Evolutionary conservation across 2,113 vertebrate species (phyloP).

Genomic region (Blennius ocellaris): DNA sequence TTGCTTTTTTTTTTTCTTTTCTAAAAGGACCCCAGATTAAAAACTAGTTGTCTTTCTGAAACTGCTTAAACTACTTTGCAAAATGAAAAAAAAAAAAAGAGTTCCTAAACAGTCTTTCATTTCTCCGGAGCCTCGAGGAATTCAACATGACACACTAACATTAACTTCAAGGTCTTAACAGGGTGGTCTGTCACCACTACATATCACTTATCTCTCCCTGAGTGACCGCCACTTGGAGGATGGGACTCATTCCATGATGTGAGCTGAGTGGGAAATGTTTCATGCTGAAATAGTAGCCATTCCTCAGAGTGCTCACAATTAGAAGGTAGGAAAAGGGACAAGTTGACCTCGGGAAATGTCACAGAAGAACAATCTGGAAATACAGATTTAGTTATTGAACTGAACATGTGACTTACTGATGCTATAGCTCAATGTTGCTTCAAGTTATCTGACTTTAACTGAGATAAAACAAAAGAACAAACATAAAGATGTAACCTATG

Average conservation of each 20-base stretch:
- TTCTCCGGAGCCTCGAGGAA: background rate
- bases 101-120: background rate
- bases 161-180: conserved; percentile 16
- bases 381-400: no score
- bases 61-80: background rate
- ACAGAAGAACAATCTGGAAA: background rate
- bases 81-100: conserved; percentile 5
- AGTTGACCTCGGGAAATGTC: background rate
- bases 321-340: background rate
- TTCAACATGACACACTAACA: conserved; percentile 9
- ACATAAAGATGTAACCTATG: no score
- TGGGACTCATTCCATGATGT: conserved; percentile 17
- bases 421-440: no score
- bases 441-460: no score
- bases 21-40: conserved; percentile 9
- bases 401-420: no score
- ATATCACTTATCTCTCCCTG: conserved; percentile 23
- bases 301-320: background rate
- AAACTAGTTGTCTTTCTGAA: background rate
- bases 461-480: no score
- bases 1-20: conserved; percentile 50
- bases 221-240: background rate
- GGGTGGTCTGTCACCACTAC: conserved; percentile 2
- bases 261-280: conserved; percentile 1
- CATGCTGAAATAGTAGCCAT: conserved; percentile 2